Percentiles rank a stretch among this genome's conserved stretches.
Evolutionary conservation across 2,797 vertebrate species (phyloP).

Genomic region (Streptopelia turtur): DNA sequence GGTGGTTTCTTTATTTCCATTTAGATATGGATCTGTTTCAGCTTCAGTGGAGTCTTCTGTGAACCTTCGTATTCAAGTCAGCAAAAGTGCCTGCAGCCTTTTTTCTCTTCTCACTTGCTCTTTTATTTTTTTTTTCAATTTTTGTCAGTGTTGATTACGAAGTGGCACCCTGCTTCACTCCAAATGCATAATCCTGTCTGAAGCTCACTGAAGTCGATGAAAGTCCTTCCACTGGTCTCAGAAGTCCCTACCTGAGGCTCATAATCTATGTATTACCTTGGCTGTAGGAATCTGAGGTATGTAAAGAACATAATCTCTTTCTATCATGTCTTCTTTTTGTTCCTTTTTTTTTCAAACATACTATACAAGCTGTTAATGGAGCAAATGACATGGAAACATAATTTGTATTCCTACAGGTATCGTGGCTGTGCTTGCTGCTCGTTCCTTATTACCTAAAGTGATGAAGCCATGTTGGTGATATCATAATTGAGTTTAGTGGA

Average conservation of each 20-base stretch:
- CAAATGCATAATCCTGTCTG: background rate
- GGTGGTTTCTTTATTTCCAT: constrained; percentile 51
- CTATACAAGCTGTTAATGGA: constrained; percentile 44
- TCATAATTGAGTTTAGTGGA: constrained; percentile 61
- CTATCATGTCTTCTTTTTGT: constrained; percentile 23
- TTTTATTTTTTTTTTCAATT: background rate
- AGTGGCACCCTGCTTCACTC: background rate
- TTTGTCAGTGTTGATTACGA: background rate
- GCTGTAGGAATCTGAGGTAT: background rate
- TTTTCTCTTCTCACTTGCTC: background rate
- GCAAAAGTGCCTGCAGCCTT: constrained; percentile 14
- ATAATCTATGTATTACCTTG: background rate
- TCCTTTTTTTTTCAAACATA: background rate
- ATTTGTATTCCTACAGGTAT: constrained; percentile 51
- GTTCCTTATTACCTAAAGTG: constrained; percentile 49
- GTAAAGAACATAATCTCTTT: constrained; percentile 18
- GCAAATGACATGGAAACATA: constrained; percentile 56
- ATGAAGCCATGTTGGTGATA: constrained; percentile 56
- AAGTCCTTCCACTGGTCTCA: constrained; percentile 6
- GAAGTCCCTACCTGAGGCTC: background rate
- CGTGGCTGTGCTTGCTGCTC: constrained; percentile 50
- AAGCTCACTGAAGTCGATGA: background rate
- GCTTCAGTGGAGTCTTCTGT: background rate
- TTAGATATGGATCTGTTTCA: constrained; percentile 16
- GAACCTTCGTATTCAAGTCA: constrained; percentile 18